Conservation (phyloP, 2,888 invertebrate species). For the Apotomis capreana region DNA sequence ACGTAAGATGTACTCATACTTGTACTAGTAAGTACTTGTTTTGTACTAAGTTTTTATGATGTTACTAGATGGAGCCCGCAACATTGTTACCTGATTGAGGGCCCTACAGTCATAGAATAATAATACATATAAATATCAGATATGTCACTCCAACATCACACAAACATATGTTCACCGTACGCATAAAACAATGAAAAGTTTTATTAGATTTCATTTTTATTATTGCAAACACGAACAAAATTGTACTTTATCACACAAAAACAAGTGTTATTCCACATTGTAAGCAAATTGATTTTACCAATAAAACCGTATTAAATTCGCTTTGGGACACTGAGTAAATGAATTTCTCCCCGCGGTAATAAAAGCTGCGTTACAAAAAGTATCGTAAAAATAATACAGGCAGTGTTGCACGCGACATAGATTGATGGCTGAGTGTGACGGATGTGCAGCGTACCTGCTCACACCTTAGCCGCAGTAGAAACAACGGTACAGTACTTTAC, state of each 20-base stretch:
- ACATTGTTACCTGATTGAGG: not conserved
- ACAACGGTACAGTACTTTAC: not conserved
- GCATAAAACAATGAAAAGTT: constrained; percentile 8
- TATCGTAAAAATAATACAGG: constrained; percentile 55
- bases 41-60: too few species aligned
- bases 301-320: constrained; percentile 51
- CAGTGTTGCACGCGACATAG: constrained; percentile 57
- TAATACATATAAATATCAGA: not conserved
- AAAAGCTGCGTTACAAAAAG: constrained; percentile 52
- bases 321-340: constrained; percentile 50
- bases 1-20: too few species aligned
- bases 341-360: constrained; percentile 52
- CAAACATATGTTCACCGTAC: not conserved
- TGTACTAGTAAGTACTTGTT: too few species aligned
- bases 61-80: not conserved
- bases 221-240: constrained; percentile 11
- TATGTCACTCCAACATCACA: not conserved
- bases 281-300: constrained; percentile 48
- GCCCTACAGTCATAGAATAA: not conserved
- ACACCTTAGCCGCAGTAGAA: constrained; percentile 29
- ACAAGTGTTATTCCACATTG: constrained; percentile 41
- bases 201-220: constrained; percentile 14
- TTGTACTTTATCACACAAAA: not conserved
- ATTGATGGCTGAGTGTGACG: constrained; percentile 56
- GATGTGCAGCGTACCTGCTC: constrained; percentile 39